Base-by-base conservation (phyloP, 2,113 vertebrate species). In the Hylia prasina region DNA sequence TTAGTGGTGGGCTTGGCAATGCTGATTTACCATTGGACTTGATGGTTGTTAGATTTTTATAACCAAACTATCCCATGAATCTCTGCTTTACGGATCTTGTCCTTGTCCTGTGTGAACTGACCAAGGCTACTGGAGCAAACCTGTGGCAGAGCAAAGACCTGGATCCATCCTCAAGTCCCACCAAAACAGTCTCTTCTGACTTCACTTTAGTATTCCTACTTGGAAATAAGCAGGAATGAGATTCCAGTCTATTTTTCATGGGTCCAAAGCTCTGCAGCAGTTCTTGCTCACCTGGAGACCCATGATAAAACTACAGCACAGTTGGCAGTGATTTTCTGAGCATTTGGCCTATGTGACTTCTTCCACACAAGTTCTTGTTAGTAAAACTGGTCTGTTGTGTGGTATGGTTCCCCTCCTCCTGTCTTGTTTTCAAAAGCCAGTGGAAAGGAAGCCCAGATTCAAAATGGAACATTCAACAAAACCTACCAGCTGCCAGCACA, bases 381-480 rank as follows among this genome's bases (percentile, higher is more conserved):
- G 68, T 68, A 80, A 47, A 89, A 48, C 37, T 42, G 9, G 23
- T 82, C 82, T 45, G 47, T 90, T 89, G 54, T 86, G 70, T 58
- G 65, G 4, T 66, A 88, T 58, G 68, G 14, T 78, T 89, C 82
- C 35, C 39, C 39, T 92, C 47, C 68, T 89, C 39, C 69, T 86
- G 47, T 60, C 42, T 83, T 94, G 93, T 93, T 96, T 96, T 95
- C 58, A 58, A 77, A 97, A 94, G 39, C 33, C 33, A 17, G 44
- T 84, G 64, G 60, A 84, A 97, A 95, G 87, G 93, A 94, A 92
- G 83, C 64, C 76, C 86, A 30, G 28, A 71, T 91, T 89, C 65
- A 73, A 90, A 66, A 72, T 83, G 72, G 93, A 96, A 92, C 89
- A 84, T 87, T 94, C 89, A 93, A 90, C 89, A 94, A 92, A 92